Percentiles rank a stretch among this genome's conserved stretches.
phyloP scores from a whole-genome alignment of 2,113 vertebrate genomes.

The Rissa tridactyla region DNA sequence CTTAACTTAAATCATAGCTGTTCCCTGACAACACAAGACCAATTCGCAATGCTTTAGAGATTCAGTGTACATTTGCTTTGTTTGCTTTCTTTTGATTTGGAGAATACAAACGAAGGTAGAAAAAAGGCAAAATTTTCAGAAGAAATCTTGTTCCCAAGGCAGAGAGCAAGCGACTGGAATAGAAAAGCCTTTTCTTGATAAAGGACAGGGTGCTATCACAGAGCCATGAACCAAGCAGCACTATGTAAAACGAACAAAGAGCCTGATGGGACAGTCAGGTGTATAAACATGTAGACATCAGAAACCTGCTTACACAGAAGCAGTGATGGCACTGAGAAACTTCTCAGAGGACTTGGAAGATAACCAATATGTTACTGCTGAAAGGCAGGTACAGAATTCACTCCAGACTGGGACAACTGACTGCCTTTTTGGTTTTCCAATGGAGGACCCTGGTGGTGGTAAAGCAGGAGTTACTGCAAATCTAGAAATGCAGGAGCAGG shows the following conservation, averaged over 20 bases:
- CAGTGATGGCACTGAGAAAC: not conserved
- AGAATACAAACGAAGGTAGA: not conserved
- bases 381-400: not conserved
- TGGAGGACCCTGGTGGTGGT: not conserved
- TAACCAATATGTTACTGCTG: not conserved
- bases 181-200: not conserved
- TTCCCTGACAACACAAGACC: not conserved
- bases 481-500: not conserved
- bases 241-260: not conserved
- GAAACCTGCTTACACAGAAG: not conserved
- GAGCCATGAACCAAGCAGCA: not conserved
- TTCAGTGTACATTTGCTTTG: not conserved
- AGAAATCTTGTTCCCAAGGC: not conserved
- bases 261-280: not conserved
- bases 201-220: not conserved
- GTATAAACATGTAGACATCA: not conserved
- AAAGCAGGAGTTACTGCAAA: not conserved
- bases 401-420: not conserved
- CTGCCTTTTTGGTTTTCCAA: not conserved
- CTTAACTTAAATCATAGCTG: not conserved
- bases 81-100: not conserved
- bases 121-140: not conserved
- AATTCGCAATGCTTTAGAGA: constrained; percentile 3
- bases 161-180: not conserved
- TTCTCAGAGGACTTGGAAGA: not conserved